Percentiles rank a stretch among this genome's conserved stretches.
Conservation (phyloP, 2,113 vertebrate genomes). For the Xiphophorus maculatus region DNA sequence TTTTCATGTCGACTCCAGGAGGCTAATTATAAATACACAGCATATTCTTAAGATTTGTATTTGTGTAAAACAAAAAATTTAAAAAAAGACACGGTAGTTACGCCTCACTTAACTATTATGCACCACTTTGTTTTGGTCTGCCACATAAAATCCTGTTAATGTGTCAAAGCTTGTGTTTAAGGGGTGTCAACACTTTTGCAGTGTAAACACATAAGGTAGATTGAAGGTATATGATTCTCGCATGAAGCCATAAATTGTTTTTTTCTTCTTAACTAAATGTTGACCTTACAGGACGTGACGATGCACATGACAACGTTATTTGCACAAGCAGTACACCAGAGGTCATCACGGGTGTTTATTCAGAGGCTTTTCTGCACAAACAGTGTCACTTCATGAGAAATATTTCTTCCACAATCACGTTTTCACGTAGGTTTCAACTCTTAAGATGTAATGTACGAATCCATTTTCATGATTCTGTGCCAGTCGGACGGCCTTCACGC, state of each 20-base stretch:
- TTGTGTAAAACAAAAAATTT: no score
- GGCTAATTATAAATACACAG: no score
- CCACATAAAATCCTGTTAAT: no score
- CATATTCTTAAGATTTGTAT: no score
- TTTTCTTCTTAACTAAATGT: neutral
- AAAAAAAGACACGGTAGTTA: no score
- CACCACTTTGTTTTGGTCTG: no score
- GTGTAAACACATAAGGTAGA: slow-evolving; percentile 8
- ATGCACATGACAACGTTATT: slow-evolving; percentile 31
- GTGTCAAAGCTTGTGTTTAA: no score
- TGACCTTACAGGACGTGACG: slow-evolving; percentile 40
- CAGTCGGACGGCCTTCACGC: neutral
- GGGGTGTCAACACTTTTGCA: no score
- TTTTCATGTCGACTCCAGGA: no score
- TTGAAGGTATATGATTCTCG: no score
- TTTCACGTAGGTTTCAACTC: neutral
- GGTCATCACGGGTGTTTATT: slow-evolving; percentile 14
- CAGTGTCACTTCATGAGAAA: neutral
- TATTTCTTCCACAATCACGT: neutral
- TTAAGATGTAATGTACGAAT: neutral
- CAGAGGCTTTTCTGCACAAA: neutral
- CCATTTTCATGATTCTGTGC: slow-evolving; percentile 26
- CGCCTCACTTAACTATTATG: no score
- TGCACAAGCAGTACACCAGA: slow-evolving; percentile 30
- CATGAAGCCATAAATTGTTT: neutral